A percentile compares a stretch with the other conserved stretches of the same genome.
phyloP scores from a whole-genome alignment of 1,140 invertebrate species.

The Musca vetustissima region DNA sequence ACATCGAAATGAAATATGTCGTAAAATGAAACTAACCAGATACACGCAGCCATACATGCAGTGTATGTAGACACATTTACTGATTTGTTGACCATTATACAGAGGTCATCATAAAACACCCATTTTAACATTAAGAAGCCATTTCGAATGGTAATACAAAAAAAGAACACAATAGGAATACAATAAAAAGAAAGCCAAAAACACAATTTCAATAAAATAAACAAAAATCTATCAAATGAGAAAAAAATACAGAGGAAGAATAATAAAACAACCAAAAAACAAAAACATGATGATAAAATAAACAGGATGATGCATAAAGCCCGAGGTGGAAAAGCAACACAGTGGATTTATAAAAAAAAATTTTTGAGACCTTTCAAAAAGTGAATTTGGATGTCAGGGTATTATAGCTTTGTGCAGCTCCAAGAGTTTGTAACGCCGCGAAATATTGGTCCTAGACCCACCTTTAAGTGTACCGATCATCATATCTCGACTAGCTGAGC shows the following conservation, averaged over 20 bases:
- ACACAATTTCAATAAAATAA: conserved; percentile 10
- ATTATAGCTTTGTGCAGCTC: too few relatives aligned
- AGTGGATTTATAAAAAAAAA: neutral
- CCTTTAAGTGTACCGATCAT: too few relatives aligned
- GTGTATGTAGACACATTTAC: too few relatives aligned
- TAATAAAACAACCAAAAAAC: conserved; percentile 1
- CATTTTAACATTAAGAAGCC: conserved; percentile 11
- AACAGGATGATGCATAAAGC: neutral
- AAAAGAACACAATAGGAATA: neutral
- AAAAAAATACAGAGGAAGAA: neutral
- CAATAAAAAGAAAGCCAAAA: neutral
- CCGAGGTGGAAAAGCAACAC: neutral
- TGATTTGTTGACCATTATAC: too few relatives aligned
- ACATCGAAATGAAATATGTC: too few relatives aligned
- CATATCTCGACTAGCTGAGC: too few relatives aligned
- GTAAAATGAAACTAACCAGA: too few relatives aligned
- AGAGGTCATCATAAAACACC: neutral
- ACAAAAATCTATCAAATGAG: neutral
- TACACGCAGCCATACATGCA: too few relatives aligned
- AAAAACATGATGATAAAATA: neutral
- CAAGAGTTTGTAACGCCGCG: too few relatives aligned
- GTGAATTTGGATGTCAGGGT: too few relatives aligned
- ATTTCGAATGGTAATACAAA: conserved; percentile 12
- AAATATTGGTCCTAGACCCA: too few relatives aligned
- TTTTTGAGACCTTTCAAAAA: too few relatives aligned